A percentile compares a stretch with the other conserved stretches of the same genome.
phyloP scores from a whole-genome alignment of 2,113 vertebrate species.

The Oxyruncus cristatus region DNA sequence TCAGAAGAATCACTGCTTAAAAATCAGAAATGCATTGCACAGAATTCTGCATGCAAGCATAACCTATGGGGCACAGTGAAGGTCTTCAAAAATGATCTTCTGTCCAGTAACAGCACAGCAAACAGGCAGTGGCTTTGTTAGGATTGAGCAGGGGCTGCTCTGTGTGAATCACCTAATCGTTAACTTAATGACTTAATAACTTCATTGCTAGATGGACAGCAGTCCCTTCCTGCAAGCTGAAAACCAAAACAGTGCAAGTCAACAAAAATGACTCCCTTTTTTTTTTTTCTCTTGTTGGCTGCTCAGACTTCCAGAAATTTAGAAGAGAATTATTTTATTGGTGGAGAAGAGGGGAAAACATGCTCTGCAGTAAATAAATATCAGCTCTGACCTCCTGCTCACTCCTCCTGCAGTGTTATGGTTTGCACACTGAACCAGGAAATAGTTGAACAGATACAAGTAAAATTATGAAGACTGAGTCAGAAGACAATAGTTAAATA shows the following conservation, averaged over 20 bases:
- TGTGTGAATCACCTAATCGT: background rate
- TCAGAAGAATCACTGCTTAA: background rate
- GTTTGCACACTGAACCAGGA: background rate
- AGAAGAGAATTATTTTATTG: background rate
- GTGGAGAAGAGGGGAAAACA: background rate
- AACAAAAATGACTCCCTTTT: background rate
- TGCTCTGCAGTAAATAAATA: background rate
- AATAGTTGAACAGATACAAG: background rate
- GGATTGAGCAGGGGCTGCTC: background rate
- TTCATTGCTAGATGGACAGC: background rate
- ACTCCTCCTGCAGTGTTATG: background rate
- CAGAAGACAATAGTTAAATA: constrained; percentile 43
- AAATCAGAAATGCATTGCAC: background rate
- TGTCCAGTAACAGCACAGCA: background rate
- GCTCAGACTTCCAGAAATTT: background rate
- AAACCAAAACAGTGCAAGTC: background rate
- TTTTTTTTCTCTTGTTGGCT: background rate
- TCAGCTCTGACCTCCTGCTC: background rate
- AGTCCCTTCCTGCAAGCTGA: background rate
- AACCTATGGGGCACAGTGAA: background rate
- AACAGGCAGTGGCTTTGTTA: background rate
- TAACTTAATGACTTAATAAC: background rate
- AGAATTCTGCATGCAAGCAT: background rate
- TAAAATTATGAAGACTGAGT: constrained; percentile 5
- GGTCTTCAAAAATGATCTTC: background rate